Conservation (phyloP, 1,140 invertebrate species). For the Venturia canescens region DNA sequence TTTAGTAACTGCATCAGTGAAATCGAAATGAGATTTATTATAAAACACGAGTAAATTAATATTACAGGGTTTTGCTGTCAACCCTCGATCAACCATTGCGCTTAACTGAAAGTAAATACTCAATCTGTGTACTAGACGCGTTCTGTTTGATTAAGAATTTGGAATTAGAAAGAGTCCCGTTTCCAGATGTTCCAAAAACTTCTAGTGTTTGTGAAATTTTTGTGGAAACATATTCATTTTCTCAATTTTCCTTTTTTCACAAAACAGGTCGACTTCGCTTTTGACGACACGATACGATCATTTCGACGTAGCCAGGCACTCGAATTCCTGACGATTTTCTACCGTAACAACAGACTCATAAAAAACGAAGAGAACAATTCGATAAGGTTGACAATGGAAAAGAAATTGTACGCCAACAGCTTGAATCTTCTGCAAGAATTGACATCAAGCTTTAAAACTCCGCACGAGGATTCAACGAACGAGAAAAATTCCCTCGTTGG, state of each 20-base stretch:
- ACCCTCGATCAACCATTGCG: too few species aligned
- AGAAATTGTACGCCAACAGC: conserved; percentile 65
- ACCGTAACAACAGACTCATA: conserved; percentile 77
- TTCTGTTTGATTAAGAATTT: too few species aligned
- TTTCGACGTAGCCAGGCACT: conserved; percentile 82
- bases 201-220: too few species aligned
- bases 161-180: too few species aligned
- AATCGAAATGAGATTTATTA: too few species aligned
- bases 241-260: not conserved
- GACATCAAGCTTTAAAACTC: conserved; percentile 46
- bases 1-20: too few species aligned
- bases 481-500: conserved; percentile 48
- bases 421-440: conserved; percentile 67
- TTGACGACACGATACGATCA: conserved; percentile 79
- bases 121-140: too few species aligned
- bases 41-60: too few species aligned
- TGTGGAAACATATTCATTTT: too few species aligned
- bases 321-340: conserved; percentile 81
- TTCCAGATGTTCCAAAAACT: too few species aligned
- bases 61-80: too few species aligned
- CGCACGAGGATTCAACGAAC: conserved; percentile 58
- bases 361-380: conserved; percentile 58
- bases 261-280: conserved; percentile 77
- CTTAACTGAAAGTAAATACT: too few species aligned
- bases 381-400: conserved; percentile 66